Percentiles rank a stretch among this genome's conserved stretches.
These are phyloP conservation scores for Odontomyia ornata DNA, from an alignment of 2,888 invertebrate species.

Conservation along the genomic window DNA sequence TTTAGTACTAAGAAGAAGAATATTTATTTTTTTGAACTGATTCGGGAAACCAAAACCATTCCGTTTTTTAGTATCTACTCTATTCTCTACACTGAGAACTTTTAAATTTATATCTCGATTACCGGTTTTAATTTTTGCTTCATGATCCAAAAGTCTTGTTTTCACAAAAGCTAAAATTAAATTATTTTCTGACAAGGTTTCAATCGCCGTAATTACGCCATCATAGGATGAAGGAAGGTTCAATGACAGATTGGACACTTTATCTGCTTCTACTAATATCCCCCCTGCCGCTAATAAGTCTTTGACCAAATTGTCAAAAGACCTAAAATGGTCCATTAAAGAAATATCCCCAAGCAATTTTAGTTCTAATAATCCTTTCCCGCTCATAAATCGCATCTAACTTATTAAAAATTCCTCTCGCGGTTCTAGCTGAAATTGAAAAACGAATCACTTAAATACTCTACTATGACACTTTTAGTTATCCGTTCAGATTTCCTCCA, in stretches of 20 bases:
- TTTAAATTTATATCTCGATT: constrained; percentile 52
- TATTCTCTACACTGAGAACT: constrained; percentile 48
- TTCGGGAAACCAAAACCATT: no score
- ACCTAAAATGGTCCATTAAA: constrained; percentile 5
- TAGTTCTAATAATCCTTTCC: not conserved
- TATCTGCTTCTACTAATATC: constrained; percentile 58
- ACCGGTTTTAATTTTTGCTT: not conserved
- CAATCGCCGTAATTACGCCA: constrained; percentile 58
- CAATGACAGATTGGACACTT: constrained; percentile 57
- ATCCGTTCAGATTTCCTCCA: no score
- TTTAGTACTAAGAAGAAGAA: no score
- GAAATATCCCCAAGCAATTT: not conserved
- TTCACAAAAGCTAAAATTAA: constrained; percentile 59
- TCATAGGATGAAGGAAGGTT: constrained; percentile 58
- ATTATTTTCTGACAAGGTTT: constrained; percentile 56
- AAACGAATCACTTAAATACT: no score
- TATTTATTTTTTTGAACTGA: no score
- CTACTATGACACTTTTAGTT: no score
- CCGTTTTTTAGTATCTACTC: not conserved
- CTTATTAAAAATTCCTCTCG: no score
- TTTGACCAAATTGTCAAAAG: constrained; percentile 57
- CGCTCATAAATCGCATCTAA: no score
- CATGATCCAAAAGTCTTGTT: constrained; percentile 53
- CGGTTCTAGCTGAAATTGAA: no score
- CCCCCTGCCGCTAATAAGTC: constrained; percentile 58